phyloP scores from a whole-genome alignment of 2,888 invertebrate genomes.

The Argyra leucocephala region DNA sequence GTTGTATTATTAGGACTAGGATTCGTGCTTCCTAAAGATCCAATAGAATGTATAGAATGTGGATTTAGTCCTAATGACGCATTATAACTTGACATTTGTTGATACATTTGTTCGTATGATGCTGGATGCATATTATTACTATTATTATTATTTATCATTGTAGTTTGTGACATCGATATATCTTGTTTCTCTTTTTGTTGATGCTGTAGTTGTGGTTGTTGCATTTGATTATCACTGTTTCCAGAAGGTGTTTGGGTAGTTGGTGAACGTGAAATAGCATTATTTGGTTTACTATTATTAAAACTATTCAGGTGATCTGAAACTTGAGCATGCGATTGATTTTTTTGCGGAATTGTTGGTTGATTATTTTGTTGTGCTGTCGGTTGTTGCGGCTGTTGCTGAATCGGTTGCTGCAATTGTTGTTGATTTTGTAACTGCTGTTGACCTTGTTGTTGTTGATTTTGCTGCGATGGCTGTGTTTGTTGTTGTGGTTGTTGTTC shows the following conservation, averaged over 20 bases:
- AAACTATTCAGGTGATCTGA: conserved; percentile 36
- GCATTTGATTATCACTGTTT: conserved; percentile 26
- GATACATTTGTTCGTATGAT: conserved; percentile 36
- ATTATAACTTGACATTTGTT: conserved; percentile 30
- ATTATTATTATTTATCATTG: conserved; percentile 27
- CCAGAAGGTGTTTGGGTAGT: conserved; percentile 34
- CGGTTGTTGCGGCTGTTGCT: conserved; percentile 30
- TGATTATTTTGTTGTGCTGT: conserved; percentile 18
- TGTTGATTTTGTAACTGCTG: conserved; percentile 23
- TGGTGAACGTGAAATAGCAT: conserved; percentile 40
- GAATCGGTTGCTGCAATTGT: conserved; percentile 30
- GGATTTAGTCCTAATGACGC: conserved; percentile 46
- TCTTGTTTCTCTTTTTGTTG: conserved; percentile 24
- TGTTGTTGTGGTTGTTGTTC: conserved; percentile 25
- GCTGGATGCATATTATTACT: conserved; percentile 28
- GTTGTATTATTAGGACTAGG: neutral
- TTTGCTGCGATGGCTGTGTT: conserved; percentile 24
- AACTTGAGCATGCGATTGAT: conserved; percentile 30
- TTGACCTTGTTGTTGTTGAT: conserved; percentile 17
- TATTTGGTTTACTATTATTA: conserved; percentile 33
- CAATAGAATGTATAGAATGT: neutral
- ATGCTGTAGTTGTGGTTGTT: conserved; percentile 30
- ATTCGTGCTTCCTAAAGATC: neutral
- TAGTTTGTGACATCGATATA: neutral
- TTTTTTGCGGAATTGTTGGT: conserved; percentile 16